A percentile compares a stretch with the other conserved stretches of the same genome.
These are phyloP conservation scores for Hormaphis cornu DNA, from an alignment of 1,140 invertebrate species.

Conservation along the genomic window DNA sequence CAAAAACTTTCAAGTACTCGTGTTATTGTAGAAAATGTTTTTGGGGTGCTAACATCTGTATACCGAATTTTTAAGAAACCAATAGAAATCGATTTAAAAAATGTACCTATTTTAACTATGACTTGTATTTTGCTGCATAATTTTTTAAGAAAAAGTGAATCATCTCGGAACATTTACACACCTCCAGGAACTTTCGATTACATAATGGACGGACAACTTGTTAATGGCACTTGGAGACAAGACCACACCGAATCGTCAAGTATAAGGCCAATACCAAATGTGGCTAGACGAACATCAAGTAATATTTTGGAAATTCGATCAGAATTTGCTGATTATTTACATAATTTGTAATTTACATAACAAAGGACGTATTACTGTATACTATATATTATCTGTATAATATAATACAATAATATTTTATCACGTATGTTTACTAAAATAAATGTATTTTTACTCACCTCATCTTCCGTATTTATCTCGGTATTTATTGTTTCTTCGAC, in stretches of 20 bases:
- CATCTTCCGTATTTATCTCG: background rate
- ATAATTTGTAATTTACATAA: no score
- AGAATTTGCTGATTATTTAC: no score
- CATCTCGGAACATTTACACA: background rate
- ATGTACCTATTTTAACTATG: slow-evolving; percentile 25
- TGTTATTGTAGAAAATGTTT: slow-evolving; percentile 8
- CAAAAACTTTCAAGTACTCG: slow-evolving; percentile 35
- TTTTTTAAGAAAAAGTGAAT: background rate
- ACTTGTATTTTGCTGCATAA: slow-evolving; percentile 1
- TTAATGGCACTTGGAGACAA: background rate
- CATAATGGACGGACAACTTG: background rate
- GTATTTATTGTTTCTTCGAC: background rate
- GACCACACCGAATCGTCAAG: background rate
- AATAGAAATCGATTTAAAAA: slow-evolving; percentile 39
- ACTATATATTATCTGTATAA: no score
- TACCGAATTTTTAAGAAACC: slow-evolving; percentile 14
- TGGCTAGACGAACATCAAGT: no score
- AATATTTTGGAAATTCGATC: no score
- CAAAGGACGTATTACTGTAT: no score
- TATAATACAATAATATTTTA: no score
- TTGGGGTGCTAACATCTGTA: slow-evolving; percentile 1
- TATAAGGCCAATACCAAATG: background rate
- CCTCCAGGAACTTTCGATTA: background rate
- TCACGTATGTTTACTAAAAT: no score
- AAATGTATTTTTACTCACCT: no score